Evolutionary conservation across 2,797 vertebrate species (phyloP), one percentile per base, ranked within the genome.

Genomic region (Eupleurogrammus muticus): DNA sequence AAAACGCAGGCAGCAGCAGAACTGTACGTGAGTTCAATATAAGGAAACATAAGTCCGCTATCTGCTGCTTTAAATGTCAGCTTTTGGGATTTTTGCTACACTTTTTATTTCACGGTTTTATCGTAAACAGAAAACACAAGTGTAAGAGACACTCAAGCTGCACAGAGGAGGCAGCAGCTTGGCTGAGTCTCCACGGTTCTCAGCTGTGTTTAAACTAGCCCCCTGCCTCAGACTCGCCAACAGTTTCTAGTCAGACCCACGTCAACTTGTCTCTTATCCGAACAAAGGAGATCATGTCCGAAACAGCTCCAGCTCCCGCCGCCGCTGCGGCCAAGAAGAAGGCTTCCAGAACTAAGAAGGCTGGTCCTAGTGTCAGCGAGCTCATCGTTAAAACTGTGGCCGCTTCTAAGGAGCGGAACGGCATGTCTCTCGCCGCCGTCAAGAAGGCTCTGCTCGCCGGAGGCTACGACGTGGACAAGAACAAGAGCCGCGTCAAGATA

Each of bases 51-150:
- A 2, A 6, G 36, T 76, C 60, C 21, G 32, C 65, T 58, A 6
- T 17, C 32, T n/a, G 2, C 2, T 38, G 4, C 5, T 4, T 44
- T 51, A 2, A 17, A 3, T 28, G 5, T 13, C 34, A 9, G 23
- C 2, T 19, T 24, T 9, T 24, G 52, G 8, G 5, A 11, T 4
- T 9, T 51, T 1, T 16, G 36, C 6, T 3, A 54, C 13, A 17
- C 6, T 9, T 4, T 14, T 14, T 52, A 66, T 58, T 16, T 16
- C 5, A 19, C 3, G 0, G 9, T 66, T 80, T 79, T 48, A 40
- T 61, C 5, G 5, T 20, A 1, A 4, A 36, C 44, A 85, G 80
- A 85, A 87, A 87, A 77, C 85, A 87, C 85, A 83, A 79, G 14
- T 46, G 0, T 28, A 3, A 28, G 28, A 11, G n/a, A 2, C 23